These are phyloP conservation scores for Anastrepha obliqua DNA, from an alignment of 1,140 invertebrate species.

Conservation along the genomic window DNA sequence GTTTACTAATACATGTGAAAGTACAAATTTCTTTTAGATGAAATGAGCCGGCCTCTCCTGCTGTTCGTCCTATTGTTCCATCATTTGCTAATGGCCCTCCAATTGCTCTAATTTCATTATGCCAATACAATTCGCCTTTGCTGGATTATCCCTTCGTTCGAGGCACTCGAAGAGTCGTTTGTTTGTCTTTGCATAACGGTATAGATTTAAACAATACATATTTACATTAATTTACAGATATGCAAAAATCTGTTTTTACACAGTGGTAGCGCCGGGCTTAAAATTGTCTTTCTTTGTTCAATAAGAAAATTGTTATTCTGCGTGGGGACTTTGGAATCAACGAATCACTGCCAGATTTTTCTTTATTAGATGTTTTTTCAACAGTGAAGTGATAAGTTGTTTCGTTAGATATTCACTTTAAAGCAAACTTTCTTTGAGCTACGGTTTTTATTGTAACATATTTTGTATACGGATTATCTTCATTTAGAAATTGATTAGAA, in stretches of 20 bases:
- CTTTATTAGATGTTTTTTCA: too few species aligned
- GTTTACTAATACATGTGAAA: not conserved
- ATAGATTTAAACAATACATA: too few species aligned
- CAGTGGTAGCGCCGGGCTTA: not conserved
- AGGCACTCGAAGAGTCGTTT: not conserved
- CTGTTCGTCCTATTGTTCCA: slow-evolving; percentile 48
- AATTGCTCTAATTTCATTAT: slow-evolving; percentile 59
- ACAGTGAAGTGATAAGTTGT: too few species aligned
- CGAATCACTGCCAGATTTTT: too few species aligned
- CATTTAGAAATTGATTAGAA: too few species aligned
- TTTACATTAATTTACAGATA: too few species aligned
- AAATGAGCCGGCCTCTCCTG: slow-evolving; percentile 40
- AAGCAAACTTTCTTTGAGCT: too few species aligned
- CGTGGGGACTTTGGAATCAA: too few species aligned
- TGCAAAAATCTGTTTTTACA: not conserved
- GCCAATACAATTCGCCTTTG: slow-evolving; percentile 22
- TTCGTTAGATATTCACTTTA: too few species aligned
- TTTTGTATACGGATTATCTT: too few species aligned
- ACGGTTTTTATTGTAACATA: too few species aligned
- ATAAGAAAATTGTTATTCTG: not conserved
- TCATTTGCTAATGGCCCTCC: slow-evolving; percentile 64
- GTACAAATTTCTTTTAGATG: not conserved
- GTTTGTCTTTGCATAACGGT: not conserved
- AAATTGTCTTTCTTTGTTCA: not conserved
- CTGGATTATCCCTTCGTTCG: slow-evolving; percentile 22